These are phyloP conservation scores for Anneissia japonica DNA, from an alignment of 35 echinoderm and acorn worm genomes.

Conservation along the genomic window DNA sequence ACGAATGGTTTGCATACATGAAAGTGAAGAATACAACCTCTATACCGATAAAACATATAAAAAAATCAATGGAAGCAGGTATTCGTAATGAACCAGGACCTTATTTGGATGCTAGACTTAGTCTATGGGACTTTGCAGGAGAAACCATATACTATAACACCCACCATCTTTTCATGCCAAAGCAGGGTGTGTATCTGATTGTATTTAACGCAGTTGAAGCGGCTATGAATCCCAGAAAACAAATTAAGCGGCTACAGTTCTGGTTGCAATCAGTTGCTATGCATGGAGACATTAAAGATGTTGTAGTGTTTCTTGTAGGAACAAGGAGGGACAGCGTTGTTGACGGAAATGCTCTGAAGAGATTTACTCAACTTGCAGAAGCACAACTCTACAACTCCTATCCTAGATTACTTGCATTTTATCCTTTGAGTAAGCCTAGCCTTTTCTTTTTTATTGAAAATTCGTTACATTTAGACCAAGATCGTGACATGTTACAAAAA, in stretches of 20 bases:
- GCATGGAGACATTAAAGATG: background rate
- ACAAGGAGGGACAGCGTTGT: constrained; percentile 5
- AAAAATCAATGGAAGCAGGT: too few species aligned
- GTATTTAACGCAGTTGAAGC: constrained; percentile 30
- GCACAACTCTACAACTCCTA: too few species aligned
- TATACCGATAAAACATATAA: too few species aligned
- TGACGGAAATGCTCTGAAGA: background rate
- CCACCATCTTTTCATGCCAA: constrained; percentile 19
- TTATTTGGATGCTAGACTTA: constrained; percentile 5
- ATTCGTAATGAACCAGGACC: too few species aligned
- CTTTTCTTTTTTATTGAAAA: too few species aligned
- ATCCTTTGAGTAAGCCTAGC: too few species aligned
- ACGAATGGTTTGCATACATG: too few species aligned
- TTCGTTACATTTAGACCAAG: too few species aligned
- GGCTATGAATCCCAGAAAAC: background rate
- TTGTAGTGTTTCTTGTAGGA: constrained; percentile 28
- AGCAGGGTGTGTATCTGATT: constrained; percentile 7
- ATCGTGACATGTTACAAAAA: too few species aligned
- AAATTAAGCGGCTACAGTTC: constrained; percentile 10
- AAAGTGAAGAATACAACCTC: too few species aligned
- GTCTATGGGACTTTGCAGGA: constrained; percentile 35
- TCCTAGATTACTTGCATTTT: too few species aligned
- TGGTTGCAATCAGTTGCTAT: constrained; percentile 25
- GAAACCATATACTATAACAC: constrained; percentile 12
- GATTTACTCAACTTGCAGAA: too few species aligned